Conservation (phyloP, 1,140 invertebrate species). For the Psilanteris sp. region DNA sequence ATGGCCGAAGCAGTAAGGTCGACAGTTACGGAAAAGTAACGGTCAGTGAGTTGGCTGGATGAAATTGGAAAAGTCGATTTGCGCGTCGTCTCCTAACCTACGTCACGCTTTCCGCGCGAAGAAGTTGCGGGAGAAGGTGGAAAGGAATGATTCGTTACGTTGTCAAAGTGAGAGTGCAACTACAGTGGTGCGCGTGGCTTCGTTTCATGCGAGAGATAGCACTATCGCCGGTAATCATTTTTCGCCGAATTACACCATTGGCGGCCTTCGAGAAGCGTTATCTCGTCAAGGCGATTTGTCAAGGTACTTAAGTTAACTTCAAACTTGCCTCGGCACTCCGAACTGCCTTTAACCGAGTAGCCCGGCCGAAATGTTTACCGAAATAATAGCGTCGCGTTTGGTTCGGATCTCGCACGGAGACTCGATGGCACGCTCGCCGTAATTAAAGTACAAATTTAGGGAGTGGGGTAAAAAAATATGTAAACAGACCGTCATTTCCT, state of each 20-base stretch:
- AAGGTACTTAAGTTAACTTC: neutral
- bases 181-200: constrained; percentile 12
- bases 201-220: constrained; percentile 21
- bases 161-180: constrained; percentile 39
- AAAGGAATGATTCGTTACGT: constrained; percentile 41
- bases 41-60: constrained; percentile 23
- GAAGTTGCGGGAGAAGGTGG: constrained; percentile 27
- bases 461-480: too few species aligned
- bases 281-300: neutral
- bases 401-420: too few species aligned
- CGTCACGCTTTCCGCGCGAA: constrained; percentile 55
- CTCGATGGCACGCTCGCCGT: too few species aligned
- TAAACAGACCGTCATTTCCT: too few species aligned
- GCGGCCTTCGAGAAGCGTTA: neutral
- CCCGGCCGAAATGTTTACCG: too few species aligned
- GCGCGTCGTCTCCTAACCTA: constrained; percentile 53
- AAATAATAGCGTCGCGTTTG: too few species aligned
- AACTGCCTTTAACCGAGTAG: too few species aligned
- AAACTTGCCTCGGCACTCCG: too few species aligned
- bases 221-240: constrained; percentile 12
- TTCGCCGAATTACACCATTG: constrained; percentile 15
- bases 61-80: constrained; percentile 58
- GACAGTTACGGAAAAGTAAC: constrained; percentile 26
- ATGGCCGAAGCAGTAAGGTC: constrained; percentile 8
- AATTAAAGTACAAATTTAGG: too few species aligned